phyloP scores from a whole-genome alignment of 1,140 invertebrate species.

The Pseudachorutes palmiensis region DNA sequence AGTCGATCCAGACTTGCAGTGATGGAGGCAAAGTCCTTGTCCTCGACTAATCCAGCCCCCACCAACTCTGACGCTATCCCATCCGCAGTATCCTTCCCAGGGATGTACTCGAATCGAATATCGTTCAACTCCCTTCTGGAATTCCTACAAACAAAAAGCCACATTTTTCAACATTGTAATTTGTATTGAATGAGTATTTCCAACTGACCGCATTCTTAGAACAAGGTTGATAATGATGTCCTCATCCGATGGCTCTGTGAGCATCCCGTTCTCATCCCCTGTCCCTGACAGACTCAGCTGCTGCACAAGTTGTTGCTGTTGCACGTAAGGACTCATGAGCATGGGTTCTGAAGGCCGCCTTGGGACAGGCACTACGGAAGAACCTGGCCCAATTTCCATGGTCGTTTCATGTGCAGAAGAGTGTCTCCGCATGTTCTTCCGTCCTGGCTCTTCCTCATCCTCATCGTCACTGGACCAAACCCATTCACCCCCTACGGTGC shows the following conservation, averaged over 20 bases:
- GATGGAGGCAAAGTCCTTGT: slow-evolving; percentile 80
- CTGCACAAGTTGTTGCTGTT: not conserved
- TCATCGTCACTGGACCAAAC: slow-evolving; percentile 91
- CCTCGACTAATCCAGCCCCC: slow-evolving; percentile 86
- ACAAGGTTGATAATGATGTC: slow-evolving; percentile 60
- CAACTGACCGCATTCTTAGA: slow-evolving; percentile 61
- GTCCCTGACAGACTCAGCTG: not conserved
- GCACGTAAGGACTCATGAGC: not conserved
- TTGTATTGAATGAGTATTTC: not conserved
- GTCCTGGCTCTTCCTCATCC: slow-evolving; percentile 44
- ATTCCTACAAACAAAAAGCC: slow-evolving; percentile 55
- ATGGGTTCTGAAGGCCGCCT: slow-evolving; percentile 15
- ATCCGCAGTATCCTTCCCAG: slow-evolving; percentile 84
- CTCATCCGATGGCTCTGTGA: not conserved
- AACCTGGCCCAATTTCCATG: not conserved
- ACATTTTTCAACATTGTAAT: not conserved
- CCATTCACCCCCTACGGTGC: slow-evolving; percentile 94
- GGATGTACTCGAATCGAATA: slow-evolving; percentile 91
- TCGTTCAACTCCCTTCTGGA: slow-evolving; percentile 86
- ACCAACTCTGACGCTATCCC: slow-evolving; percentile 90
- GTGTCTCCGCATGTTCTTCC: slow-evolving; percentile 24
- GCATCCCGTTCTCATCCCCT: slow-evolving; percentile 13
- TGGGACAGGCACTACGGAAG: not conserved
- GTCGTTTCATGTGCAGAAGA: slow-evolving; percentile 23
- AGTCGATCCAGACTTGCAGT: slow-evolving; percentile 85